A percentile compares a stretch with the other conserved stretches of the same genome.
These are phyloP conservation scores for Fregetta grallaria DNA, from an alignment of 2,113 vertebrate species.

Conservation along the genomic window DNA sequence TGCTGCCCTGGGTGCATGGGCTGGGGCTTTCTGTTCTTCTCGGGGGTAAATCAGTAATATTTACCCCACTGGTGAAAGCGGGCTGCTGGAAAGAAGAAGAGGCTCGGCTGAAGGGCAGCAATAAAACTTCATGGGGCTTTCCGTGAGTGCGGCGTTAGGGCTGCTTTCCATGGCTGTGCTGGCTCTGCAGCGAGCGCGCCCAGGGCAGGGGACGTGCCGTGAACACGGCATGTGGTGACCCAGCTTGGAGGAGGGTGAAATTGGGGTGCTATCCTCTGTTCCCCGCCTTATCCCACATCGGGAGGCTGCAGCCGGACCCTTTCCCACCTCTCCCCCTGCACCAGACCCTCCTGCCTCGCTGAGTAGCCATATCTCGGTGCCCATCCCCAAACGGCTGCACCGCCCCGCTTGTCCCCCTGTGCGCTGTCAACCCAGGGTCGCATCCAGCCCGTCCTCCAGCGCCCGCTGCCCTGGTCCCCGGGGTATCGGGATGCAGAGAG, in stretches of 20 bases:
- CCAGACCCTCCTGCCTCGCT: background rate
- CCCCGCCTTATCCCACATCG: fast-evolving
- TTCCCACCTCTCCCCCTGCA: background rate
- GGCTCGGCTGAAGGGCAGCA: background rate
- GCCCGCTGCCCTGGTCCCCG: fast-evolving
- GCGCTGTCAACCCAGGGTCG: background rate
- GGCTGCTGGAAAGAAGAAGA: background rate
- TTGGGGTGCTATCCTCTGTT: fast-evolving
- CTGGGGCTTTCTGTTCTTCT: background rate
- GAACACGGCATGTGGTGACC: background rate
- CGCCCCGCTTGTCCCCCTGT: background rate
- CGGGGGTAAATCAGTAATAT: background rate
- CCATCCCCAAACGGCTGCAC: background rate
- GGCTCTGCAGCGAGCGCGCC: background rate
- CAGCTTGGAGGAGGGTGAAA: background rate
- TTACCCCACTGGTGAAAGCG: background rate
- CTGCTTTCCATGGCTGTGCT: background rate
- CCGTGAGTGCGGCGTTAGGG: fast-evolving
- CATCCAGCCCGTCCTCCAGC: background rate
- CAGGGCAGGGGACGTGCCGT: background rate
- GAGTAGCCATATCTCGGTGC: background rate
- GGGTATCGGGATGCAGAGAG: background rate
- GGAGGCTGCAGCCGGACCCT: background rate
- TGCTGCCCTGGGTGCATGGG: background rate
- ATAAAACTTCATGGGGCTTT: background rate